Evolutionary conservation across 2,888 invertebrate genomes (phyloP), one percentile per base, ranked within the genome.

Genomic region (Aquatica leii): DNA sequence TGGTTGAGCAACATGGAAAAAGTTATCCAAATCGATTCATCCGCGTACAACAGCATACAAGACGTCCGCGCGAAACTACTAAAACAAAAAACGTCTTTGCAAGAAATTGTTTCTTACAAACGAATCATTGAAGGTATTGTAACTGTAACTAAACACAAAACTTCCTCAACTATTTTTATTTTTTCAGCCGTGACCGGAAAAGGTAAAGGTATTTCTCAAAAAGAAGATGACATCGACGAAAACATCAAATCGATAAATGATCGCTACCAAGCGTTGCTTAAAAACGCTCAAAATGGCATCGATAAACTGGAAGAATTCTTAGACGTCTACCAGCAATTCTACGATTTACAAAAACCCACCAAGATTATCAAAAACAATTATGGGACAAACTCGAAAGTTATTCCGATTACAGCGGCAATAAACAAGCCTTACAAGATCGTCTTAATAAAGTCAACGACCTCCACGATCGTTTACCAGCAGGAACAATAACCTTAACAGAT

Each of bases 51-150:
- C 49, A 92, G 93, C 1, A 86, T 92, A 3, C 95, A 93, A 79
- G 95, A 96, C 80, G 90, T 94, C 6, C 87, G 92, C 65, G 90
- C 93, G 0, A 94, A 93, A 78, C 80, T 95, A 37, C 83, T 94
- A 24, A 95, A 95, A 80, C 90, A 92, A 75, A 95, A 94, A 86
- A 91, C 93, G 0, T 84, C 90, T 49, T 86, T 93, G 56, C 96
- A 97, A 83, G 97, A 98, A 82, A 93, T 96, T 18, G 83, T 90
- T 60, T 92, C 95, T 0, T 94, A 97, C 77, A 96, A 96, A 78
- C 86, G 95, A 70, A 90, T 96, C 3, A 90, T 97, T 41, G 97
- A 97, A 82, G 90, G 80, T 80, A 69, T 57, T 55, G 66, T 37
- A 24, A n/a, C n/a, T n/a, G n/a, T n/a, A n/a, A n/a, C n/a, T n/a